Base-by-base conservation (phyloP, 2,797 vertebrate genomes). In the Anniella stebbinsi region DNA sequence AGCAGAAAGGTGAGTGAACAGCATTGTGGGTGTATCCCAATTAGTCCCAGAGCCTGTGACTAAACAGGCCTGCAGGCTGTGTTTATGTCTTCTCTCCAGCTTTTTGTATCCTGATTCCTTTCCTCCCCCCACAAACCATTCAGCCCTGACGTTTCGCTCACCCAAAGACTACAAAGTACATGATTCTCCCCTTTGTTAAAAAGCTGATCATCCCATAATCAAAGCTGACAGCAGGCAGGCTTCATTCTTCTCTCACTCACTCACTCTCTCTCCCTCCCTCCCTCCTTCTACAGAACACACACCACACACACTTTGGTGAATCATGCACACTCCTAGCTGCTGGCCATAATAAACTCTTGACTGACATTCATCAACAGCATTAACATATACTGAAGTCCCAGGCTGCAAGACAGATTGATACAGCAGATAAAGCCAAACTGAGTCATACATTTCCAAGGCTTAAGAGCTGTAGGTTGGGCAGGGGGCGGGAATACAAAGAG, bases 321-420 rank as follows among this genome's bases (percentile, higher is more conserved):
- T 95, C 89, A 92, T 95, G 94, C 95, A 93, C 88, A 89, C 86
- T 93, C 94, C 94, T 95, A 95, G 95, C 95, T 95, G 94, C 92
- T 95, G 94, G 95, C 95, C 91, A 95, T 94, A 95, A 96, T 93
- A 95, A 95, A 93, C 76, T 93, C 89, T 94, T 90, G 85, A 60
- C 91, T 95, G 94, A 95, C 94, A 95, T 90, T 89, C 2, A 0
- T 72, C 93, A 94, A 92, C 48, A 93, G 87, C 92, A 94, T 94
- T 94, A 94, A 92, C 80, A 80, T 90, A 90, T 88, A 90, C 91
- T 93, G 73, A 93, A 91, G 91, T 92, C 91, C 90, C 95, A 92
- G 91, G 91, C 93, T 48, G 87, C 92, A 91, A 93, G 88, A 88
- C 10, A 90, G 94, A 95, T 95, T 92, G 94, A 82, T 76, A 57